Evolutionary conservation across 2,113 vertebrate species (phyloP).

Genomic region (Amazona guildingii): DNA sequence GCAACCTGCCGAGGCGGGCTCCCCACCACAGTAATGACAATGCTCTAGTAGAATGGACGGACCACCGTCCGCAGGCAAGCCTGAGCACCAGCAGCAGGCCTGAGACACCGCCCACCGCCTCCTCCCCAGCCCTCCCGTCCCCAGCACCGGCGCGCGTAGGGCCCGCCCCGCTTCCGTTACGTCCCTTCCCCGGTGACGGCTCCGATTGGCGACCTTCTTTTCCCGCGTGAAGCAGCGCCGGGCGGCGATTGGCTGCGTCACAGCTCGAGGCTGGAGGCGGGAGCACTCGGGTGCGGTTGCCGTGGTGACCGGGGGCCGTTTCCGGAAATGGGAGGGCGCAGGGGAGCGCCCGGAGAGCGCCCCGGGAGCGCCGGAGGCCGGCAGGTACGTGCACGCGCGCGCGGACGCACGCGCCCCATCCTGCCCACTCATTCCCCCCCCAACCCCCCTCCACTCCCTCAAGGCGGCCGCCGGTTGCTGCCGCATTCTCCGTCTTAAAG

Average conservation of each 20-base stretch:
- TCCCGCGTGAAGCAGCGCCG: background rate
- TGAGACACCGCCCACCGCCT: too few relatives aligned
- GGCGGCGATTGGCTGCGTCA: background rate
- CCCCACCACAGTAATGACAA: background rate
- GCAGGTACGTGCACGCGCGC: background rate
- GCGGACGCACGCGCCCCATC: background rate
- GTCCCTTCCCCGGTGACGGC: background rate
- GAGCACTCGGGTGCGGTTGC: background rate
- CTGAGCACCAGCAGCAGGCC: too few relatives aligned
- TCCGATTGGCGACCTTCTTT: background rate
- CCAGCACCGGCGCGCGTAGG: too few relatives aligned
- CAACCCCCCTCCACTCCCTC: too few relatives aligned
- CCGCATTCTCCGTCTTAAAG: background rate
- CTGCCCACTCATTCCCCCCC: accelerated
- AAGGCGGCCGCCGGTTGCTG: background rate
- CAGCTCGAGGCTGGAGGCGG: background rate
- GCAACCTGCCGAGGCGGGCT: accelerated
- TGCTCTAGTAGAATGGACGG: accelerated
- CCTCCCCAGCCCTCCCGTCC: too few relatives aligned
- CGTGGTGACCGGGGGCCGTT: background rate
- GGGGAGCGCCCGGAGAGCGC: background rate
- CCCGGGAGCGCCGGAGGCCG: background rate
- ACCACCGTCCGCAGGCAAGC: too few relatives aligned
- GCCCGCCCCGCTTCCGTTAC: background rate
- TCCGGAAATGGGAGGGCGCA: background rate